Base-by-base conservation (phyloP, 2,888 invertebrate species). In the Melipona beecheii region DNA sequence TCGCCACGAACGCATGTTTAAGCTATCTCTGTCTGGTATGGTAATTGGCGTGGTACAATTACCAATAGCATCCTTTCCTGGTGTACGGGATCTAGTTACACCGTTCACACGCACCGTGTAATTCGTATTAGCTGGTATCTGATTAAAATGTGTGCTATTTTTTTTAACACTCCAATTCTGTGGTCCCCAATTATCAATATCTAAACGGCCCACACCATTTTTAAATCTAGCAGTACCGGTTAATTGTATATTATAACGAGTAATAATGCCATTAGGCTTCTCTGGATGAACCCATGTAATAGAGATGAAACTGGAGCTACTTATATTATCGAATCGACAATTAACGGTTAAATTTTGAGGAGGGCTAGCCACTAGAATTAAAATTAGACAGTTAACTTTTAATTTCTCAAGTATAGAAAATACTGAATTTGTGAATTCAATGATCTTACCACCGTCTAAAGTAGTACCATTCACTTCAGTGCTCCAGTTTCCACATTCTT, bases 51-150 rank as follows among this genome's bases (percentile, higher is more conserved):
- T 98, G 71, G 95, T 94, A 92, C 98, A 98, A 88, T 95, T 95
- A 0, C 95, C 95, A 19, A 95, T 93, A 0, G 96, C 96, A 82
- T 96, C 95, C 85, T 96, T 96, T 0, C 98, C 98, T 71, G 96
- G 96, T 73, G 96, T 96, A 70, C 97, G 96, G 64, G 97, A 96
- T 74, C 97, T 96, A 0, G 98, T 98, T 91, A 97, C 96, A 0
- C 97, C 98, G 78, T 97, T 97, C 78, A 98, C 95, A 0, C 93
- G 93, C 62, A 93, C 97, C 21, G 97, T 97, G 94, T 98, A 98
- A 93, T 97, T 97, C 0, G 98, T 98, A 94, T 98, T 98, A 5
- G 98, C 96, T 76, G 97, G 96, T 54, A 98, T 96, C 69, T 96
- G 96, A 89, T 97, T 96, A 91, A 97, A 97, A 74, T 95, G 95